Percentiles rank a stretch among this genome's conserved stretches.
These are phyloP conservation scores for Ornithoptera priamus DNA, from an alignment of 2,888 invertebrate genomes.

Conservation along the genomic window DNA sequence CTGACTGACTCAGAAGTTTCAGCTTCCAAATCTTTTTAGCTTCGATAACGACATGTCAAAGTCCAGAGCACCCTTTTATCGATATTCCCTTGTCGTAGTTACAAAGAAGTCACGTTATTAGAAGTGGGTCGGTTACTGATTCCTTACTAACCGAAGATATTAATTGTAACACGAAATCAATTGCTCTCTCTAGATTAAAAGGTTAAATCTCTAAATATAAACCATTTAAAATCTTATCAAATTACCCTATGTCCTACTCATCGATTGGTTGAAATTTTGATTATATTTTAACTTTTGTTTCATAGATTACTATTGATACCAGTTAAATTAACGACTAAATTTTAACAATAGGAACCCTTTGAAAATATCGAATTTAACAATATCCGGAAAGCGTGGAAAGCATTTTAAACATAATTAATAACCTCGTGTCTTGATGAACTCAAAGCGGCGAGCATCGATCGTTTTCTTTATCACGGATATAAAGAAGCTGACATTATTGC, in stretches of 20 bases:
- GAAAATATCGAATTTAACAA: neutral
- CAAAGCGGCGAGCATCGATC: neutral
- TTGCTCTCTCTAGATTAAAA: neutral
- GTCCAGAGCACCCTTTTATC: constrained; percentile 9
- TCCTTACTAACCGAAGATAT: neutral
- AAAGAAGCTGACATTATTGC: constrained; percentile 19
- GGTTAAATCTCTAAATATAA: neutral
- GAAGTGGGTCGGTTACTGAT: neutral
- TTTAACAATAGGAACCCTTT: neutral
- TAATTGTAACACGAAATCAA: constrained; percentile 5
- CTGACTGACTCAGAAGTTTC: constrained; percentile 1
- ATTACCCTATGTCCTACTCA: neutral
- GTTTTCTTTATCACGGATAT: constrained; percentile 14
- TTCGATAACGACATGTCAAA: constrained; percentile 14
- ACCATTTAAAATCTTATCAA: neutral
- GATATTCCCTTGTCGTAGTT: constrained; percentile 5
- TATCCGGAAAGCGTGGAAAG: neutral
- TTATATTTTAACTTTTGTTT: neutral
- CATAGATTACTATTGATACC: neutral
- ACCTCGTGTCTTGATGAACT: neutral
- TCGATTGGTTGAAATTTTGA: neutral
- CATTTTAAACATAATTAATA: constrained; percentile 7
- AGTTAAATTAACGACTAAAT: neutral
- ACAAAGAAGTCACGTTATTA: constrained; percentile 12
- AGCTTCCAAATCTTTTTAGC: constrained; percentile 6